phyloP scores from a whole-genome alignment of 1,140 invertebrate species.

The Pararge aegeria region DNA sequence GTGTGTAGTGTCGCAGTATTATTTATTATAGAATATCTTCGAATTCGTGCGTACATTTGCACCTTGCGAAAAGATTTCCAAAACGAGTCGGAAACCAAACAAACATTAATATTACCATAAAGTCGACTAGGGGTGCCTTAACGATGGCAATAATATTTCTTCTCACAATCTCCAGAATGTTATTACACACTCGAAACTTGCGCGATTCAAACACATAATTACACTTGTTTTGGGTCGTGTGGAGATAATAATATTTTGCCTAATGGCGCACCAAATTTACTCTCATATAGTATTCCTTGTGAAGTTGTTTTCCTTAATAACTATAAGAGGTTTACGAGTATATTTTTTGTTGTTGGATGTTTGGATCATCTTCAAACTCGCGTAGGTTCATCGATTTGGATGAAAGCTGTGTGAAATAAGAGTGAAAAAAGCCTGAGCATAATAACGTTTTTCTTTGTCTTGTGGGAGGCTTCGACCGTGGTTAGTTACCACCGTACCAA shows the following conservation, averaged over 20 bases:
- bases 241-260: conserved; percentile 41
- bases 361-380: too few relatives aligned
- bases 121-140: conserved; percentile 16
- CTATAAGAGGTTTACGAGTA: background rate
- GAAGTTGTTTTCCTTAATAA: conserved; percentile 18
- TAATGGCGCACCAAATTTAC: conserved; percentile 36
- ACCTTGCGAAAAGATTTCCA: background rate
- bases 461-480: too few relatives aligned
- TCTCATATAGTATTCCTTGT: conserved; percentile 30
- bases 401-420: too few relatives aligned
- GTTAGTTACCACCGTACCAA: too few relatives aligned
- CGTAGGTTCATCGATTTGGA: too few relatives aligned
- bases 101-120: conserved; percentile 28
- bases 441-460: too few relatives aligned
- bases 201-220: conserved; percentile 40
- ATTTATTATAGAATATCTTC: too few relatives aligned
- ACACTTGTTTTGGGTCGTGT: conserved; percentile 40
- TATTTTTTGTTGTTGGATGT: background rate
- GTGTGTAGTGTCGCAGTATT: too few relatives aligned
- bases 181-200: conserved; percentile 37
- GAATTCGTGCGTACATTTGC: too few relatives aligned
- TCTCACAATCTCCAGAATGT: conserved; percentile 29
- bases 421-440: too few relatives aligned
- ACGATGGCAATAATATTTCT: conserved; percentile 34
- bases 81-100: conserved; percentile 14